Conservation (phyloP, 2,113 vertebrate species). For the Siniperca knerii region DNA sequence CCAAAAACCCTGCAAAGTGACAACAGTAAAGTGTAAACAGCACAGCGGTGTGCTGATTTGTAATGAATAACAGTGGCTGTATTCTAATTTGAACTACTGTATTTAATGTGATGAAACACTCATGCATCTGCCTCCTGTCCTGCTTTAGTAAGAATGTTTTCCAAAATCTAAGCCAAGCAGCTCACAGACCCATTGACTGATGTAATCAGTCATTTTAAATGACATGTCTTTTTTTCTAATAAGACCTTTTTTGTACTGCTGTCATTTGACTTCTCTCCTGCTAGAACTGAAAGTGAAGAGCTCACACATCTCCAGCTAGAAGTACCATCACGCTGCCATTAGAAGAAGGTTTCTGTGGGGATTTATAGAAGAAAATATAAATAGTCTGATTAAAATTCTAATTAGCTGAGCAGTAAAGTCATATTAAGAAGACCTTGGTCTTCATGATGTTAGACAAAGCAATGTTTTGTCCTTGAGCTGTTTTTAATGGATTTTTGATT, state of each 20-base stretch:
- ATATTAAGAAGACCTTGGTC: constrained; percentile 56
- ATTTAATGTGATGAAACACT: not conserved
- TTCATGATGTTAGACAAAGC: constrained; percentile 34
- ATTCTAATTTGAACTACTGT: not conserved
- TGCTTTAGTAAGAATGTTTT: not conserved
- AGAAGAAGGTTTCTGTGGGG: constrained; percentile 50
- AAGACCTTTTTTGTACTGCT: not conserved
- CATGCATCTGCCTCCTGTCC: not conserved
- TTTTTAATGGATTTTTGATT: constrained; percentile 43
- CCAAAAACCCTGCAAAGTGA: not conserved
- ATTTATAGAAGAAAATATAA: constrained; percentile 25
- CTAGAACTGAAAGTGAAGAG: not conserved
- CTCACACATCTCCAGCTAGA: not conserved
- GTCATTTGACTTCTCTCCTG: not conserved
- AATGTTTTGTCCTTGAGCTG: constrained; percentile 64
- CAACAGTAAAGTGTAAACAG: not conserved
- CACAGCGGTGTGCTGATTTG: not conserved
- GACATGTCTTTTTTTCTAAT: not conserved
- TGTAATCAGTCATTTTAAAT: constrained; percentile 18
- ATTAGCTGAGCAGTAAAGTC: constrained; percentile 60
- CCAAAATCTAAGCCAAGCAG: constrained; percentile 6
- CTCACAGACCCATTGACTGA: not conserved
- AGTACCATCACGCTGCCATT: constrained; percentile 3
- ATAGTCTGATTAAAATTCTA: constrained; percentile 63
- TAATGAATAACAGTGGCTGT: not conserved